Evolutionary conservation across 2,797 vertebrate genomes (phyloP), one percentile per base, ranked within the genome.

Genomic region (Melanotaenia nigrans): DNA sequence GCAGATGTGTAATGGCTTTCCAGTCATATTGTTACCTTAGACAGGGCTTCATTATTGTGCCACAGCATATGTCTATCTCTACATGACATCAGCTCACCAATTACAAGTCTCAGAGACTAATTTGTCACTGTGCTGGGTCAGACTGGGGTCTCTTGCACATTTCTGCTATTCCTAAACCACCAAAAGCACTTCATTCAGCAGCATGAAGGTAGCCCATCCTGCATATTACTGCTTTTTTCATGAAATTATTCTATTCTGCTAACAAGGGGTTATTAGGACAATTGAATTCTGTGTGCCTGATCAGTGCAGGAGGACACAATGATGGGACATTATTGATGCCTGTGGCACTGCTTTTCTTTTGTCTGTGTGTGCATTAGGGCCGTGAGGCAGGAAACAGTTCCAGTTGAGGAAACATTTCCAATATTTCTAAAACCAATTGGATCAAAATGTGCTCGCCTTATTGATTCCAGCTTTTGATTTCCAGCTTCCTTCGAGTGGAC

Each of bases 41-140:
- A 92, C 87, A 81, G 83, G 84, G 89, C 83, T 90, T 90, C 87
- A 85, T 92, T 91, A 91, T 86, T 75, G 86, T 73, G 65, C 78
- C 78, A 76, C 85, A 85, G 85, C 85, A 92, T 90, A 91, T 92
- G 89, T 83, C 90, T 89, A 84, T 89, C 85, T 90, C 89, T 56
- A 84, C 89, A 92, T 89, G 86, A 90, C 90, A 92, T 92, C 87
- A 85, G 85, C 86, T 85, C 71, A 81, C 84, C 90, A 91, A 93
- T 93, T 91, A 93, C 85, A 78, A 73, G 83, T 85, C 91, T 90
- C 87, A 35, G 2, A 84, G 85, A 87, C 89, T 91, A 91, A 93
- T 93, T 92, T 87, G 85, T 77, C 79, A 69, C 67, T 53, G 75
- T 28, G 71, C 75, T 69, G 81, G 88, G 90, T 89, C 89, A 89